phyloP scores from a whole-genome alignment of 2,888 invertebrate genomes.

The Dasysyrphus albostriatus region DNA sequence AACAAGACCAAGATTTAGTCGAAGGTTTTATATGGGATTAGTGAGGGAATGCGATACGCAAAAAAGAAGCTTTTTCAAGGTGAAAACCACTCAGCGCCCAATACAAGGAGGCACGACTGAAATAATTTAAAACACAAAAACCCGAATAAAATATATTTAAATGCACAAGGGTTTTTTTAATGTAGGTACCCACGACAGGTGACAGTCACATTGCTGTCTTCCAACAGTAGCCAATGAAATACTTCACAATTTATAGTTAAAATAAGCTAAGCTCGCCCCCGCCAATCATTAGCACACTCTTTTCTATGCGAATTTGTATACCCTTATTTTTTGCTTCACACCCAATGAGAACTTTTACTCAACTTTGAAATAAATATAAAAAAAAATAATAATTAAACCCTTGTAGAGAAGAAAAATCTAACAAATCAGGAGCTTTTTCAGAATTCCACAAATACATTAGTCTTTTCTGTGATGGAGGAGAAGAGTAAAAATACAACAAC shows the following conservation, averaged over 20 bases:
- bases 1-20: no score
- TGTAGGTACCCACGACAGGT: no score
- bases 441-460: not conserved
- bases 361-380: not conserved
- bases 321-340: conserved; percentile 1
- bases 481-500: not conserved
- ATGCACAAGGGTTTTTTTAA: no score
- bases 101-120: no score
- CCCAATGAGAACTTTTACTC: conserved; percentile 25
- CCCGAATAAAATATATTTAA: no score
- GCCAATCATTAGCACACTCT: not conserved
- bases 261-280: not conserved
- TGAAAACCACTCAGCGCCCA: no score
- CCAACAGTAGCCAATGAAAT: not conserved
- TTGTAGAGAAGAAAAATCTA: conserved; percentile 16
- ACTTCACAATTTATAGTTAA: not conserved
- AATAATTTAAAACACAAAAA: no score
- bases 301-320: not conserved
- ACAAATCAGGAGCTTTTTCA: conserved; percentile 53
- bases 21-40: no score
- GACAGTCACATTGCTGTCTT: not conserved
- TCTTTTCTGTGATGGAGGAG: not conserved
- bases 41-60: no score
- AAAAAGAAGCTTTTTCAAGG: no score
- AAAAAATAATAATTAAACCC: conserved; percentile 51